These are phyloP conservation scores for Trilocha varians DNA, from an alignment of 2,888 invertebrate species.

Conservation along the genomic window DNA sequence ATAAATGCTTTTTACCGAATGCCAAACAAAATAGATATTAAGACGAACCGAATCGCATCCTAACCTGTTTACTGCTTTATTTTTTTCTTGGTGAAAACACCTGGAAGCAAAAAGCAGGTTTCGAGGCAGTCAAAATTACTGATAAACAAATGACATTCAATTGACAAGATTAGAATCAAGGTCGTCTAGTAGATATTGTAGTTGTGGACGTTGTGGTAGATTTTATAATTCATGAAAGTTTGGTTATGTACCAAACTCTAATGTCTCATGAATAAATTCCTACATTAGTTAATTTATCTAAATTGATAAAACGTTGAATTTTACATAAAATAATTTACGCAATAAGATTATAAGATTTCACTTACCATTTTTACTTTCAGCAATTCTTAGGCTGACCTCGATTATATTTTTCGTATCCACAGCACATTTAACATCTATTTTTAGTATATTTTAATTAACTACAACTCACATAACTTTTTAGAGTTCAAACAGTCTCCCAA, in stretches of 20 bases:
- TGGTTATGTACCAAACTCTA: conserved; percentile 39
- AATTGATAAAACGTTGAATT: too few relatives aligned
- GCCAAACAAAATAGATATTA: too few relatives aligned
- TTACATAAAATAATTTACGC: too few relatives aligned
- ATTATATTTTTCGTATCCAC: conserved; percentile 8
- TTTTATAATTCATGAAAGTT: conserved; percentile 43
- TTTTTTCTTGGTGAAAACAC: background rate
- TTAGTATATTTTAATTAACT: conserved; percentile 7
- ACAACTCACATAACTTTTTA: too few relatives aligned
- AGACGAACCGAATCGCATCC: too few relatives aligned
- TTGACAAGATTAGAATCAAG: conserved; percentile 71
- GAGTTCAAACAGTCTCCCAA: too few relatives aligned
- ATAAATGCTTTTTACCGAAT: too few relatives aligned
- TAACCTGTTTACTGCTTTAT: too few relatives aligned
- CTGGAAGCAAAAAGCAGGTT: background rate
- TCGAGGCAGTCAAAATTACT: conserved; percentile 28
- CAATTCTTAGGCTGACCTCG: conserved; percentile 39
- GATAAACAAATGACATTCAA: conserved; percentile 64
- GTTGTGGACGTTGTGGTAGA: conserved; percentile 36
- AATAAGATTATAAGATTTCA: conserved; percentile 15
- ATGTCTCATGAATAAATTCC: background rate
- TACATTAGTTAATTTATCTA: too few relatives aligned
- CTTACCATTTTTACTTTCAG: conserved; percentile 36
- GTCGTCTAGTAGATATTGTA: conserved; percentile 37
- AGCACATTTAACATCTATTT: background rate